Evolutionary conservation across 2,888 invertebrate species (phyloP), one percentile per base, ranked within the genome.

Genomic region (Ectemnius lituratus): DNA sequence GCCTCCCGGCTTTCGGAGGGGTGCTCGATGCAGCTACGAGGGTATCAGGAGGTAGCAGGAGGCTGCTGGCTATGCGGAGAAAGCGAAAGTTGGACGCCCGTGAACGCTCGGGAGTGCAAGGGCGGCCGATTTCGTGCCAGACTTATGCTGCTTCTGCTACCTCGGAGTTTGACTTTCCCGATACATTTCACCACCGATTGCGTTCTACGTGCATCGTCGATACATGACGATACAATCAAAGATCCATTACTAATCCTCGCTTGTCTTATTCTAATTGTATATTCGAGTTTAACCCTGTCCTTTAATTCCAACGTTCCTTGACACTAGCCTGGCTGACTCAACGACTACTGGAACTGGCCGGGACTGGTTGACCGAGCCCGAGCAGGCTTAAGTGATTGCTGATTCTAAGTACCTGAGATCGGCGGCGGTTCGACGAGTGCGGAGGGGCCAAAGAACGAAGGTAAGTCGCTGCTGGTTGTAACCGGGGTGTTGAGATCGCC

Each of bases 401-500:
- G 76, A 76, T 72, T 67, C 69, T 76, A 80, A 75, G 76, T 85
- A 86, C 86, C 86, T 86, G 86, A 84, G 77, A 86, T 86, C 74
- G 86, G 86, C 64, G 86, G 86, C 73, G 86, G 86, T 89, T 98
- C 97, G 85, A 96, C 95, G 85, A 95, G 94, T 80, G 95, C 94
- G 88, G 96, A 94, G 84, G 96, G 95, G 84, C 96, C 97, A 93
- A 98, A 98, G 94, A 98, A 98, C 88, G 97, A 96, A 84, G 97
- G 96, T 88, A 97, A 94, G 92, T 98, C 98, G 88, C 95, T 94
- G 88, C 97, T 96, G 73, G 98, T 97, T 89, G 97, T 97, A 86
- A 98, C 97, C 78, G 98, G 98, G 78, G 98, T 98, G 93, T 98
- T 98, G 90, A 98, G 95, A 91, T 97, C 97, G 78, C 96, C 95